A percentile compares a stretch with the other conserved stretches of the same genome.
phyloP scores from a whole-genome alignment of 1,140 invertebrate species.

The Plectus sambesii region DNA sequence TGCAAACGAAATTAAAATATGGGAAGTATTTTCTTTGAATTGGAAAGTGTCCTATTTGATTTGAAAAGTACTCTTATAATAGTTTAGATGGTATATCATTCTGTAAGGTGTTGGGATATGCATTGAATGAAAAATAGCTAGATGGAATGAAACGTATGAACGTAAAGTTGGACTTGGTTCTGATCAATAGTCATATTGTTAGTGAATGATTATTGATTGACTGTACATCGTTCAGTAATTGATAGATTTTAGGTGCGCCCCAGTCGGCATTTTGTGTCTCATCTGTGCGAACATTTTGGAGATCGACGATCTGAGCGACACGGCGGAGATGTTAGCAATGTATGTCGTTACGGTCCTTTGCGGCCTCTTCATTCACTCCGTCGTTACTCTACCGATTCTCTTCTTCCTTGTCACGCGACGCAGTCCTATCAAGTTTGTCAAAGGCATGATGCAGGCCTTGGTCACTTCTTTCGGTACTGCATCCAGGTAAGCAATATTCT shows the following conservation, averaged over 20 bases:
- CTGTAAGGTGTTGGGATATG: no score
- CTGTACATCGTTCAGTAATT: no score
- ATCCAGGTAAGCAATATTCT: constrained; percentile 52
- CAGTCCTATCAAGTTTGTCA: constrained; percentile 78
- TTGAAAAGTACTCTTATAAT: no score
- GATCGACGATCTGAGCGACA: constrained; percentile 62
- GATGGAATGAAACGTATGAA: no score
- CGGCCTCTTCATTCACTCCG: constrained; percentile 73
- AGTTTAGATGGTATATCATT: no score
- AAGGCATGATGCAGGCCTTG: constrained; percentile 66
- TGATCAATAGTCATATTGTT: no score
- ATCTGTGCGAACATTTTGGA: constrained; percentile 78
- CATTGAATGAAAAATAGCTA: no score
- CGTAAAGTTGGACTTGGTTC: no score
- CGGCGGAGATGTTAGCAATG: constrained; percentile 70
- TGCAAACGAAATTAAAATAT: no score
- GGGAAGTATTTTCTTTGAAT: no score
- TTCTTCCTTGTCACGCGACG: constrained; percentile 69
- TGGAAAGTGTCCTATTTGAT: no score
- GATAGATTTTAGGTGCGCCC: constrained; percentile 60
- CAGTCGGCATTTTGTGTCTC: constrained; percentile 76
- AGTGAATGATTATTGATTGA: no score
- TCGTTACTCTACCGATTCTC: constrained; percentile 68
- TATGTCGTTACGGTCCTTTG: constrained; percentile 71
- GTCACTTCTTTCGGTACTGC: constrained; percentile 82